phyloP scores from a whole-genome alignment of 2,888 invertebrate genomes.

The Drymonia ruficornis region DNA sequence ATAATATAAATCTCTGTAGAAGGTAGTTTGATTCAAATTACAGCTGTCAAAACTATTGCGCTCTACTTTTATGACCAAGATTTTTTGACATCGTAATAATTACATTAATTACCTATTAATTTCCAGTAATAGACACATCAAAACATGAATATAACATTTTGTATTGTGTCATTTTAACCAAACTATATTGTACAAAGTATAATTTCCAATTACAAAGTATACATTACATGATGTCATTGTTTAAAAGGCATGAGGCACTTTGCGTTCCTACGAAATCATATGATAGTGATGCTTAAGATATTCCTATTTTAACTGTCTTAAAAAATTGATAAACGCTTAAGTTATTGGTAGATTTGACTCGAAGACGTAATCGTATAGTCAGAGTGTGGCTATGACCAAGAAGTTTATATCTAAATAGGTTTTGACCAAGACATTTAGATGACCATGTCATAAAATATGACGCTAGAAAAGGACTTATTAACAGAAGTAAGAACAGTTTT shows the following conservation, averaged over 20 bases:
- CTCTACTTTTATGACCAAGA: too few species aligned
- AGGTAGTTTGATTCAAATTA: not conserved
- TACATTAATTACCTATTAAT: too few species aligned
- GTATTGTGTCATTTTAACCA: too few species aligned
- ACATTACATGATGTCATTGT: constrained; percentile 12
- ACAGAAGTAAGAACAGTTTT: not conserved
- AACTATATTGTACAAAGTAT: too few species aligned
- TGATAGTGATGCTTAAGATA: constrained; percentile 4
- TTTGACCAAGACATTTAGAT: too few species aligned
- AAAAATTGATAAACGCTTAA: constrained; percentile 14
- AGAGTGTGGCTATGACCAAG: too few species aligned
- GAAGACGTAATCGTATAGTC: not conserved
- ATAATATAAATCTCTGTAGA: too few species aligned
- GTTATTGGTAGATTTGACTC: constrained; percentile 2
- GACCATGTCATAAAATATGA: not conserved
- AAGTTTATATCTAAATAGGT: too few species aligned
- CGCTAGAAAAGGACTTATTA: not conserved
- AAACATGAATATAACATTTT: too few species aligned
- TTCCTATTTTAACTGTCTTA: constrained; percentile 1
- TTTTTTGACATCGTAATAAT: too few species aligned
- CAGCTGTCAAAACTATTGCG: not conserved
- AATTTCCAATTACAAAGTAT: not conserved
- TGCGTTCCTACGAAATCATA: constrained; percentile 8
- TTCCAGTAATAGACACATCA: too few species aligned
- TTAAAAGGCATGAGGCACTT: constrained; percentile 13